These are phyloP conservation scores for Sphenopsis melanotis DNA, from an alignment of 2,797 vertebrate genomes.

Conservation along the genomic window DNA sequence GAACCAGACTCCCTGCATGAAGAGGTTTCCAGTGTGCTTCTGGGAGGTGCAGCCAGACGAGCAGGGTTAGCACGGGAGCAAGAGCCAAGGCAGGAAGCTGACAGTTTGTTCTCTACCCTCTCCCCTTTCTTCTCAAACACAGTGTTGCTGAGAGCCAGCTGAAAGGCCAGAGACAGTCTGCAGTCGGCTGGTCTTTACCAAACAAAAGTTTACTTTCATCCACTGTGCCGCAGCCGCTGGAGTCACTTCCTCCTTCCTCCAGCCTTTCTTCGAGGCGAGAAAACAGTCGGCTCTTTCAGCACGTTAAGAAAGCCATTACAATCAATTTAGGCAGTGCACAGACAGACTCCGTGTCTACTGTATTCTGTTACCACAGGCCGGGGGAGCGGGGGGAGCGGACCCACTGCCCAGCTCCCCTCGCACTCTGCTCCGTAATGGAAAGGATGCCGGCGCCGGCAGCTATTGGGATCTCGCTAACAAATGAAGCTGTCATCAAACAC, in stretches of 20 bases:
- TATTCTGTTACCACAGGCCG: constrained; percentile 69
- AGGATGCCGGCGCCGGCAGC: constrained; percentile 75
- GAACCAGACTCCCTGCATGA: not conserved
- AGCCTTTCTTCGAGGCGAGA: constrained; percentile 73
- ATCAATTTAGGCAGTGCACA: constrained; percentile 72
- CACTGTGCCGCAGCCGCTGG: constrained; percentile 29
- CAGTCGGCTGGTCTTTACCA: constrained; percentile 16
- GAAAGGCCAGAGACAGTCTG: constrained; percentile 47
- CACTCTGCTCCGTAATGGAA: constrained; percentile 69
- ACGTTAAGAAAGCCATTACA: constrained; percentile 72
- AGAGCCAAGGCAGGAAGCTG: constrained; percentile 51
- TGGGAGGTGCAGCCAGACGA: constrained; percentile 10
- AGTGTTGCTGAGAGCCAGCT: not conserved
- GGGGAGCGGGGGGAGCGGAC: constrained; percentile 13
- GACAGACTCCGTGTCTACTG: constrained; percentile 77
- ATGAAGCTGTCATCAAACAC: constrained; percentile 75
- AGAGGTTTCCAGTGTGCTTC: not conserved
- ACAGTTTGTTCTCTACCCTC: constrained; percentile 31
- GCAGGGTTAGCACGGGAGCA: not conserved
- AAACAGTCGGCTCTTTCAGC: constrained; percentile 72
- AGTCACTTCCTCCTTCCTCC: constrained; percentile 60
- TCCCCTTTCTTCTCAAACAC: constrained; percentile 19
- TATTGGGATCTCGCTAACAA: constrained; percentile 69
- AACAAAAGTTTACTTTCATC: constrained; percentile 73
- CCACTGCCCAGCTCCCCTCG: constrained; percentile 54